Evolutionary conservation across 1,140 invertebrate species (phyloP).

Genomic region (Physella acuta): DNA sequence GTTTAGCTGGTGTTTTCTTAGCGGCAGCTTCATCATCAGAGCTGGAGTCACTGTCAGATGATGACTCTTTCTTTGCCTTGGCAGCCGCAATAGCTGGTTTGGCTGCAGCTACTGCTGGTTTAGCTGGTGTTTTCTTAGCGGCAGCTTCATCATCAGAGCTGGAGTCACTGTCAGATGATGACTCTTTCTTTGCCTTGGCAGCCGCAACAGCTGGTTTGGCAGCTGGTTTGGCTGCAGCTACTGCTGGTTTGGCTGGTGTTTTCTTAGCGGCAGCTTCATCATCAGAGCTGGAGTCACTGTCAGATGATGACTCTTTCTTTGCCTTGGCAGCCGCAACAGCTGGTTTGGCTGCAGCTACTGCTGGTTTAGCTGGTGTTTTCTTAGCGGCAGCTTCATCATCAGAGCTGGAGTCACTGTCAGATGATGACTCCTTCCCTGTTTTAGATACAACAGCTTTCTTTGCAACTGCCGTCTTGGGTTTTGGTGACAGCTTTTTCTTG

Average conservation of each 20-base stretch:
- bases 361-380: constrained; percentile 12
- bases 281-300: constrained; percentile 7
- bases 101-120: constrained; percentile 11
- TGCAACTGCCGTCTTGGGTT: constrained; percentile 11
- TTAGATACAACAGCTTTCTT: constrained; percentile 23
- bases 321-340: neutral
- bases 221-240: constrained; percentile 11
- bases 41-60: constrained; percentile 25
- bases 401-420: constrained; percentile 10
- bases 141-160: constrained; percentile 24
- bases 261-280: neutral
- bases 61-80: neutral
- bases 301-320: constrained; percentile 11
- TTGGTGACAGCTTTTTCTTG: constrained; percentile 11
- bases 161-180: constrained; percentile 20
- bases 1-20: constrained; percentile 7
- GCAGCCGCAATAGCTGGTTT: constrained; percentile 12
- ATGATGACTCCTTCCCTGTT: constrained; percentile 10
- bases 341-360: neutral
- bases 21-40: constrained; percentile 1
- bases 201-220: constrained; percentile 18
- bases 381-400: constrained; percentile 27
- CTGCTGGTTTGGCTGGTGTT: constrained; percentile 4
- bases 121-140: constrained; percentile 21
- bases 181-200: constrained; percentile 13